phyloP scores from a whole-genome alignment of 2,797 vertebrate genomes.

The Saxicola maurus region DNA sequence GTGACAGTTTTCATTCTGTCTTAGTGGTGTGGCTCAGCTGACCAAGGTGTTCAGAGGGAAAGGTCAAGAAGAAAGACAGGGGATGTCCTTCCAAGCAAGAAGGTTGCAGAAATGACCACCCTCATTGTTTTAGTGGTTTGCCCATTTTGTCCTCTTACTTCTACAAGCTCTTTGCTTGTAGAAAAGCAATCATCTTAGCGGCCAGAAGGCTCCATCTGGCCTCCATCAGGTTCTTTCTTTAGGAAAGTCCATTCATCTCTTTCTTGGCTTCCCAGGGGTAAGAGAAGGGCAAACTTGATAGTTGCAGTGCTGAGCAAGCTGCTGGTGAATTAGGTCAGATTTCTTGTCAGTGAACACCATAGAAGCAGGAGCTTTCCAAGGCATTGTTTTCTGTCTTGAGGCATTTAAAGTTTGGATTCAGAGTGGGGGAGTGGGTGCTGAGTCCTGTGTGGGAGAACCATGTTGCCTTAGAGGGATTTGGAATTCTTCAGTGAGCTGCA shows the following conservation, averaged over 20 bases:
- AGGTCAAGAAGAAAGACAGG: background rate
- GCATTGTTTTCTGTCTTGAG: fast-evolving
- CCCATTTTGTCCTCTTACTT: background rate
- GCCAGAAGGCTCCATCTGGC: background rate
- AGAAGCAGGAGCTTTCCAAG: background rate
- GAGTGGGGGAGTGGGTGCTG: fast-evolving
- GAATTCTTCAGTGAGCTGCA: background rate
- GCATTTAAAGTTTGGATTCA: background rate
- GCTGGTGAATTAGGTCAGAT: background rate
- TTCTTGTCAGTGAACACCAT: background rate
- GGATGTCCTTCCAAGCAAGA: background rate
- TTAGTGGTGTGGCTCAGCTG: background rate
- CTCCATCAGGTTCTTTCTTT: background rate
- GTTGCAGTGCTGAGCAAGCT: background rate
- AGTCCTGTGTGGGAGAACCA: fast-evolving
- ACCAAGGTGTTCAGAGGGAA: background rate
- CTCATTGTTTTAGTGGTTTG: background rate
- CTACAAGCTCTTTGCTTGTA: background rate
- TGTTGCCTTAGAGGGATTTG: background rate
- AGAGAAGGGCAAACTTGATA: background rate
- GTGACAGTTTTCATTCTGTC: background rate
- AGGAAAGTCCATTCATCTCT: background rate
- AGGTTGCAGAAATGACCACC: background rate
- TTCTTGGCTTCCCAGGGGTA: background rate
- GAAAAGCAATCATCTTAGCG: background rate